Evolutionary conservation across 2,888 invertebrate genomes (phyloP), one percentile per base, ranked within the genome.

Genomic region (Antheraea yamamai): DNA sequence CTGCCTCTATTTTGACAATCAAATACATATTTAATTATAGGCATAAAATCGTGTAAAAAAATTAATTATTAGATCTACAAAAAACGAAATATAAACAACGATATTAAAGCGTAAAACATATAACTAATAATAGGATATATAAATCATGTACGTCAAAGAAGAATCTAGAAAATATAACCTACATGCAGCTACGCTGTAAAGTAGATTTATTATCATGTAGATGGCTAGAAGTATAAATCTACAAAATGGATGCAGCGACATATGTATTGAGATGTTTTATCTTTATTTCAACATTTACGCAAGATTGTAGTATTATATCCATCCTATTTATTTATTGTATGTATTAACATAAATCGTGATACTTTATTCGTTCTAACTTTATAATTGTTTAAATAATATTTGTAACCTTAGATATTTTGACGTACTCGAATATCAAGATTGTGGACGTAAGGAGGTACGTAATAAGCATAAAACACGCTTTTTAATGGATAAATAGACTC

Each of bases 341-440:
- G 72, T 78, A 77, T 52, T 23, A 74, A 77, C 77, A 64, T 12
- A 72, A 75, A n/a, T 61, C 23, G 61, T 8, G 61, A 6, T 47
- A 12, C 23, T 23, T 23, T 61, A 23, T 61, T 7, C 61, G 23
- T 23, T 61, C 61, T n/a, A 61, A 8, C n/a, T 61, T 1, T 58
- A n/a, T 20, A 58, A n/a, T 7, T 20, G n/a, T 61, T 12, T 23
- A 61, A n/a, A 20, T n/a, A 58, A 58, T 10, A 23, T 64, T 26
- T 58, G 58, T n/a, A 61, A 61, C 58, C n/a, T 61, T 64, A 64
- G 64, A 26, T 64, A 64, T n/a, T 61, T 16, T 66, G 64, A 66
- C 64, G 30, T 26, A 66, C 64, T 30, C 14, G 61, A 61, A 61
- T 23, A 61, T 61, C 61, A 23, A 61, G n/a, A 61, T 61, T 23